Base-by-base conservation (phyloP, 2,797 vertebrate species). In the Saxicola maurus region DNA sequence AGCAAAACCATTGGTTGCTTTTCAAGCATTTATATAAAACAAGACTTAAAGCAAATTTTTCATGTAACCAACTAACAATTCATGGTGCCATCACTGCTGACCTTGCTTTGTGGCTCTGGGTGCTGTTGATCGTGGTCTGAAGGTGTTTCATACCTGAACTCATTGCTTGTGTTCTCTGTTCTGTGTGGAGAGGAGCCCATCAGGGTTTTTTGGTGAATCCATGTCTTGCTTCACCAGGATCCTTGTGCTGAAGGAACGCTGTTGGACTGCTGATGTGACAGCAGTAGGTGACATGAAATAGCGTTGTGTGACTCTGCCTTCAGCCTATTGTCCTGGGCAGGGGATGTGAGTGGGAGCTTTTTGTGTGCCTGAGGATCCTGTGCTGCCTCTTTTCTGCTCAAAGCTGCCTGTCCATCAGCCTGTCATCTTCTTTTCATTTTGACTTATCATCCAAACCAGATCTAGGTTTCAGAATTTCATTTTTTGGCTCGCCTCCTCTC, bases 391-490 rank as follows among this genome's bases (percentile, higher is more conserved):
- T 42, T 20, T 68, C 74, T 71, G 33, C 89, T 61, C 55, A 37
- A 42, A 55, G 62, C 90, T 87, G 85, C 49, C 93, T 76, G 88
- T 94, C 78, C 28, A 21, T 96, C 94, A 59, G 49, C 38, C 91
- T 88, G 87, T 95, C 95, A 87, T 35, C 86, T 72, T 72, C 72
- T 45, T 87, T 94, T 94, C 92, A 52, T 91, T 94, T 91, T 94
- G 91, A 96, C 95, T 96, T 94, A 96, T 94, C 64, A 84, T 71
- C 90, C 53, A 67, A 80, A 64, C 51, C 67, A 37, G 92, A 93
- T 96, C 87, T 88, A 78, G 95, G 88, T 94, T 96, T 95, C 45
- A 85, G 91, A 95, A 87, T 90, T 92, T 93, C 80, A 49, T 78
- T 93, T 88, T 92, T 77, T 87, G 86, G 67, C 67, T 95, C 64